phyloP scores from a whole-genome alignment of 2,797 vertebrate genomes.

The Jordanella pulchra region DNA sequence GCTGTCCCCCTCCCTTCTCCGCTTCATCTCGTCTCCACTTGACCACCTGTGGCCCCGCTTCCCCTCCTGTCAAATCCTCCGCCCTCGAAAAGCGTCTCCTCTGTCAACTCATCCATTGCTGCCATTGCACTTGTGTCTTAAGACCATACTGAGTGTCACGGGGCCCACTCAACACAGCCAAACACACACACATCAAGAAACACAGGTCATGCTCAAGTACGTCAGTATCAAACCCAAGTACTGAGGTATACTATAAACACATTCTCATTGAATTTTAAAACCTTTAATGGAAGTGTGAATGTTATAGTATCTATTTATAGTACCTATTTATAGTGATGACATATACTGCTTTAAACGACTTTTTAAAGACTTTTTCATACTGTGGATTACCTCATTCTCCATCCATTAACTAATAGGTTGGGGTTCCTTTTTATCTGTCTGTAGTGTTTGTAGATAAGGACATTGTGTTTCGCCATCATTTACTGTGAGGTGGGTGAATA shows the following conservation, averaged over 20 bases:
- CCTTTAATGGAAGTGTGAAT: constrained; percentile 69
- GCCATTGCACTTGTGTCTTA: constrained; percentile 54
- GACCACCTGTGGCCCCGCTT: constrained; percentile 68
- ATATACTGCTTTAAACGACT: constrained; percentile 38
- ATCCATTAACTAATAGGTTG: constrained; percentile 20
- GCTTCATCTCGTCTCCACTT: constrained; percentile 33
- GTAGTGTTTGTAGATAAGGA: constrained; percentile 10
- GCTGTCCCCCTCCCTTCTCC: not conserved
- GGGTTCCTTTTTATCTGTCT: constrained; percentile 6
- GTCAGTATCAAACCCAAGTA: constrained; percentile 52
- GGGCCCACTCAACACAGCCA: constrained; percentile 38
- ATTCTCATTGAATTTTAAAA: constrained; percentile 49
- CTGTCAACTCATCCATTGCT: constrained; percentile 51
- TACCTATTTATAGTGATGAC: constrained; percentile 68
- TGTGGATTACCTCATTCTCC: not conserved
- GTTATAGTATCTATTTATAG: constrained; percentile 64
- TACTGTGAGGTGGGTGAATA: not conserved
- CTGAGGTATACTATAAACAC: constrained; percentile 32
- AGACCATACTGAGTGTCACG: constrained; percentile 56
- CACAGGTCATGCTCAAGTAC: constrained; percentile 47
- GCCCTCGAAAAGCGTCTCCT: not conserved
- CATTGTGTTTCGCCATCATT: not conserved
- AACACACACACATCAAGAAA: constrained; percentile 14
- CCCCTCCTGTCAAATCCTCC: constrained; percentile 49
- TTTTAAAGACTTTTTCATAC: constrained; percentile 60